Base-by-base conservation (phyloP, 2,888 invertebrate genomes). In the Tinea semifulvella region DNA sequence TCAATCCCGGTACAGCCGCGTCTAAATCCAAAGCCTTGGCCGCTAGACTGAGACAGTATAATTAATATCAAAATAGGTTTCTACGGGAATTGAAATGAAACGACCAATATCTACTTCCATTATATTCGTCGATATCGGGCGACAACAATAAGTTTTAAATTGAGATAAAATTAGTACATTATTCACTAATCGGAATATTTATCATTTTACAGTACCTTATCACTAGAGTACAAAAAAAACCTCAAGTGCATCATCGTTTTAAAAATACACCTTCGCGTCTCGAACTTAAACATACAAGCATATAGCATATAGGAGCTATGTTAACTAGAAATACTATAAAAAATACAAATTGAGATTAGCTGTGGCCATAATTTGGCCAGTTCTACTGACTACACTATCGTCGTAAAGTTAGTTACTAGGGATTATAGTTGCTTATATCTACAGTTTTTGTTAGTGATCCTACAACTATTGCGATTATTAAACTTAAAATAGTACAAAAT, bases 401-500 rank as follows among this genome's bases (percentile, higher is more conserved):
- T n/a, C n/a, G n/a, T n/a, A n/a, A 27, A 27, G 11, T 27, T 27
- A 27, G 13, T 14, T 31, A 31, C 31, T 31, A 31, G 8, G 14
- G 31, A 31, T 31, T 31, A 31, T 13, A 31, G 11, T 13, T 11
- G 7, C 31, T 31, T 31, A 31, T 11, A 13, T 31, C 31, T 31
- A 31, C 2, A 31, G n/a, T 3, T 31, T 11, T 31, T 14, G 11
- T 22, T 22, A 22, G 22, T 5, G 8, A 27, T 4, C 5, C 27
- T 27, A 27, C 11, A 27, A 35, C 13, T 14, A 35, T 13, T 4
- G 39, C 18, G 4, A 19, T 19, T 39, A 20, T 8, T 8, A 19
- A 19, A 39, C 20, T 39, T 39, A 39, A 39, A 36, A 40, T 25
- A 49, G 44, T 47, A 47, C 67, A 57, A 74, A 71, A 73, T 76